Evolutionary conservation across 23 tunicate genomes (phyloP).

Genomic region (Diplosoma virens): DNA sequence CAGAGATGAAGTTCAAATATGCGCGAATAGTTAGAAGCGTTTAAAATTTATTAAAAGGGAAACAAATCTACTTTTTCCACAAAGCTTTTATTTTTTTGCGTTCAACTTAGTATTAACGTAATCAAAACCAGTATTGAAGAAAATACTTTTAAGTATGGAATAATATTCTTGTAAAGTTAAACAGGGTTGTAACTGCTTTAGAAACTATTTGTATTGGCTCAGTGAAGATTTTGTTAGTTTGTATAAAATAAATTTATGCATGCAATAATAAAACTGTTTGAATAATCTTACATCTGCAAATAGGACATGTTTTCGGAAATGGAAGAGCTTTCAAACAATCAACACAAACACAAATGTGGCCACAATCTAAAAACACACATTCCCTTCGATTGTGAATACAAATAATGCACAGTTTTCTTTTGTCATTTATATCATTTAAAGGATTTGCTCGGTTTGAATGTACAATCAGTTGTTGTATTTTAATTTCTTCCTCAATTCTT

Average conservation of each 20-base stretch:
- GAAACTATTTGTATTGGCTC: too few species aligned
- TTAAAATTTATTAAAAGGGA: too few species aligned
- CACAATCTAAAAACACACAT: constrained; percentile 77
- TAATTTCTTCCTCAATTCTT: not conserved
- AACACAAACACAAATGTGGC: constrained; percentile 83
- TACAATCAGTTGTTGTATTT: not conserved
- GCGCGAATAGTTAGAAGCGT: too few species aligned
- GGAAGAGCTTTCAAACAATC: constrained; percentile 82
- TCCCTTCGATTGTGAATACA: constrained; percentile 81
- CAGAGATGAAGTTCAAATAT: too few species aligned
- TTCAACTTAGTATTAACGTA: too few species aligned
- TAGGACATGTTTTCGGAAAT: constrained; percentile 66
- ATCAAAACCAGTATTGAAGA: too few species aligned
- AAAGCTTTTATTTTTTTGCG: too few species aligned
- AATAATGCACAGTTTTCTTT: constrained; percentile 41
- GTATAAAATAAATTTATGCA: constrained; percentile 15
- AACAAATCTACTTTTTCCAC: too few species aligned
- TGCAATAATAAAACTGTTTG: constrained; percentile 64
- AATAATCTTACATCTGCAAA: constrained; percentile 56
- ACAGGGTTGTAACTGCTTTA: too few species aligned
- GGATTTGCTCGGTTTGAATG: not conserved
- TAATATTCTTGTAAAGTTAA: too few species aligned
- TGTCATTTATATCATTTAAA: not conserved
- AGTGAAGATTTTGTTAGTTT: too few species aligned
- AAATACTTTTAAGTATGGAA: too few species aligned